These are phyloP conservation scores for Seira musarum DNA, from an alignment of 2,888 invertebrate species.

Conservation along the genomic window DNA sequence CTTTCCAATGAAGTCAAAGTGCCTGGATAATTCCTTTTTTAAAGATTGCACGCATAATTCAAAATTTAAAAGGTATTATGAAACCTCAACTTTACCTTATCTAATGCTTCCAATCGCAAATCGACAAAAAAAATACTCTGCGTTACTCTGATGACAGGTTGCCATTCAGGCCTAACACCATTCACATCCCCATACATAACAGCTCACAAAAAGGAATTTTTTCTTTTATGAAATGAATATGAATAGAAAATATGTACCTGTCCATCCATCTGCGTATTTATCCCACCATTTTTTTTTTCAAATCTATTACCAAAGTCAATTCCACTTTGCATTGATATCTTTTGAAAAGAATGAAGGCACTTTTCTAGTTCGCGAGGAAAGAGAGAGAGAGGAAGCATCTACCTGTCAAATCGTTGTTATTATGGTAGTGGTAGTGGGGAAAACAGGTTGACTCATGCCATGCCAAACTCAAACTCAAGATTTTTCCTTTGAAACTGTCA, in stretches of 20 bases:
- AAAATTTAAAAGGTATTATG: conserved; percentile 10
- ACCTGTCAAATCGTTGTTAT: conserved; percentile 23
- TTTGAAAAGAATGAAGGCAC: not conserved
- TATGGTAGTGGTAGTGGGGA: not conserved
- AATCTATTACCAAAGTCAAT: not conserved
- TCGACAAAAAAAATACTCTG: not conserved
- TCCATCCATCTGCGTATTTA: not conserved
- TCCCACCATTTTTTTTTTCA: conserved; percentile 6
- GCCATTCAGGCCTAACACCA: conserved; percentile 16
- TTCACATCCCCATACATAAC: not conserved
- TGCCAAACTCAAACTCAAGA: not conserved
- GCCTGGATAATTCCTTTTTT: not conserved
- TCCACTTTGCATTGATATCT: conserved; percentile 6
- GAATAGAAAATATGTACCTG: conserved; percentile 12
- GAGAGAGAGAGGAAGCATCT: not conserved
- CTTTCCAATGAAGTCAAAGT: not conserved
- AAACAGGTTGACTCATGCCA: conserved; percentile 34
- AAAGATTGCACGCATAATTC: not conserved
- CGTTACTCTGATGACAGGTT: conserved; percentile 15
- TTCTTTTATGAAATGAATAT: not conserved
- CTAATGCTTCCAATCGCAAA: not conserved
- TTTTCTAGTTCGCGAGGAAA: not conserved
- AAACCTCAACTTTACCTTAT: not conserved
- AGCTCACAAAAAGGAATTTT: not conserved
- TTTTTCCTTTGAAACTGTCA: not conserved